These are phyloP conservation scores for Platycheirus albimanus DNA, from an alignment of 2,888 invertebrate species.

Conservation along the genomic window DNA sequence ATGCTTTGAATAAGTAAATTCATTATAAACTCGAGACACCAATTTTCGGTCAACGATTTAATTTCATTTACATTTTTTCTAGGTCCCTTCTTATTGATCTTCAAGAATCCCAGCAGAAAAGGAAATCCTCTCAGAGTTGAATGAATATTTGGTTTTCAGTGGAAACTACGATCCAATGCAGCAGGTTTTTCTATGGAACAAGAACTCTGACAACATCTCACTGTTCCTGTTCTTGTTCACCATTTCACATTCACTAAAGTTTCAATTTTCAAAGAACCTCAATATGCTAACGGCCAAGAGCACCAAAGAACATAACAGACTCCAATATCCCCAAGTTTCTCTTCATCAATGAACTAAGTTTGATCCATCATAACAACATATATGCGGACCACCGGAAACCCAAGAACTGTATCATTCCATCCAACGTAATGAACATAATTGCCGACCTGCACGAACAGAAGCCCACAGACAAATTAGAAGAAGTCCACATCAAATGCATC, in stretches of 20 bases:
- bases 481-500: too few species aligned
- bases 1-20: constrained; percentile 92
- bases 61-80: too few species aligned
- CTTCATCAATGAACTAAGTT: too few species aligned
- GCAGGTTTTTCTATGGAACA: constrained; percentile 92
- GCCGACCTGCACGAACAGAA: too few species aligned
- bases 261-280: constrained; percentile 89
- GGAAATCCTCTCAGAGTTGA: constrained; percentile 87
- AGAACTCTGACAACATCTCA: constrained; percentile 88
- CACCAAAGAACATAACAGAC: constrained; percentile 87
- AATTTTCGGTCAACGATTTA: not conserved
- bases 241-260: constrained; percentile 89
- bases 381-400: too few species aligned
- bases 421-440: too few species aligned
- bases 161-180: constrained; percentile 93
- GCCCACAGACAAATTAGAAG: too few species aligned
- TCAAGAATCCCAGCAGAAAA: constrained; percentile 84
- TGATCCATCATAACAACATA: too few species aligned
- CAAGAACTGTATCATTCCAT: too few species aligned
- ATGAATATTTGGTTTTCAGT: constrained; percentile 91
- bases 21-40: too few species aligned
- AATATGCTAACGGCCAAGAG: constrained; percentile 78
- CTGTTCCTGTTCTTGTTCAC: constrained; percentile 90
- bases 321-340: too few species aligned
- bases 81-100: constrained; percentile 91